These are phyloP conservation scores for Ceramica pisi DNA, from an alignment of 2,888 invertebrate species.

Conservation along the genomic window DNA sequence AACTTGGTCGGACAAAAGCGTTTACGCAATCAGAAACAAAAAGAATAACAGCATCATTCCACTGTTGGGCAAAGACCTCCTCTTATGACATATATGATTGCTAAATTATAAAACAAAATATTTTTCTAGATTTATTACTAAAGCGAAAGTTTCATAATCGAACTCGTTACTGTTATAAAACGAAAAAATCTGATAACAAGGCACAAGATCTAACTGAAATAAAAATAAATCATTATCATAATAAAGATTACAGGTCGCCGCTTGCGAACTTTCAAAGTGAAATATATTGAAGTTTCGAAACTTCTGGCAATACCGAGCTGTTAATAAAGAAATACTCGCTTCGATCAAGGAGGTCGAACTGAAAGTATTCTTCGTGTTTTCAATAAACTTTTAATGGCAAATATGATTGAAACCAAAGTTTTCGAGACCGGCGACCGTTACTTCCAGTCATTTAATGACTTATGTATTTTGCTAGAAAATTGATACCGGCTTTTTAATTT, in stretches of 20 bases:
- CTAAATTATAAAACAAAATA: too few relatives aligned
- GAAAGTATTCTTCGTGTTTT: slow-evolving; percentile 64
- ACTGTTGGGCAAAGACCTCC: too few relatives aligned
- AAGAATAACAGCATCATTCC: too few relatives aligned
- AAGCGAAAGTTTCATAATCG: background rate
- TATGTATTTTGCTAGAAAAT: slow-evolving; percentile 44
- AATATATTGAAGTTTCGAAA: slow-evolving; percentile 68
- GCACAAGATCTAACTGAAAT: slow-evolving; percentile 23
- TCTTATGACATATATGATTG: too few relatives aligned
- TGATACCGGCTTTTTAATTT: slow-evolving; percentile 36
- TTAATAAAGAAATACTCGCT: slow-evolving; percentile 63
- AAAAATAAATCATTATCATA: slow-evolving; percentile 60
- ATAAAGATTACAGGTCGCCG: slow-evolving; percentile 52
- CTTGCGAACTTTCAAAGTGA: slow-evolving; percentile 62
- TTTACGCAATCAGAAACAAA: too few relatives aligned
- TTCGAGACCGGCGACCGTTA: slow-evolving; percentile 41
- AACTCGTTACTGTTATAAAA: background rate
- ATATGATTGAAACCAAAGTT: slow-evolving; percentile 62
- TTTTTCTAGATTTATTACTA: too few relatives aligned
- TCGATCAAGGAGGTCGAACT: slow-evolving; percentile 51
- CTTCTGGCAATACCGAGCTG: slow-evolving; percentile 66
- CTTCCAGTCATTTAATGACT: slow-evolving; percentile 46
- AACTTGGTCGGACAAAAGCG: too few relatives aligned
- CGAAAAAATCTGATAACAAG: background rate
- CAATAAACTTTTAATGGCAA: slow-evolving; percentile 68